Evolutionary conservation across 2,888 invertebrate genomes (phyloP).

Genomic region (Zaprionus lineosus): DNA sequence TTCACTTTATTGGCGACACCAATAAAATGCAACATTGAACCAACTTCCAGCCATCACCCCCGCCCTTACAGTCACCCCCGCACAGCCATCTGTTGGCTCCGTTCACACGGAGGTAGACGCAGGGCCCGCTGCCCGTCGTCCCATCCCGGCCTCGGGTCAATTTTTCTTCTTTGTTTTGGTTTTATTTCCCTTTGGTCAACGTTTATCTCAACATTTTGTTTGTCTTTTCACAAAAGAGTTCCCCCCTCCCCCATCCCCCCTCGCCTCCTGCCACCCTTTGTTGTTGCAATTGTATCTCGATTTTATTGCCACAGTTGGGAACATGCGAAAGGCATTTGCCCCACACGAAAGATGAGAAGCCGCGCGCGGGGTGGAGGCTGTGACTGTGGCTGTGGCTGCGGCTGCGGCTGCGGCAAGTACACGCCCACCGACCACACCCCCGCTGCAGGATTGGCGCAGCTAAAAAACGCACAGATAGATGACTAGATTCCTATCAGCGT

Average conservation of each 20-base stretch:
- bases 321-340: slow-evolving; percentile 53
- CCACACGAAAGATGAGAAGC: slow-evolving; percentile 6
- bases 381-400: not conserved
- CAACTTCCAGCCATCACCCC: not conserved
- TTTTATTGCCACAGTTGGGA: slow-evolving; percentile 62
- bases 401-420: not conserved
- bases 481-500: slow-evolving; percentile 76
- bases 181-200: slow-evolving; percentile 35
- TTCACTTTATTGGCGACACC: slow-evolving; percentile 60
- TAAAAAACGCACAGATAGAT: slow-evolving; percentile 72
- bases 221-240: slow-evolving; percentile 41
- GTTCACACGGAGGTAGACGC: not conserved
- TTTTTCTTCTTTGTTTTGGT: too few relatives aligned
- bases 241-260: not conserved
- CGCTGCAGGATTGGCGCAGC: slow-evolving; percentile 4
- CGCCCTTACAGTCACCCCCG: not conserved
- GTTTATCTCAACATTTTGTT: slow-evolving; percentile 61
- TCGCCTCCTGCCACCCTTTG: slow-evolving; percentile 5
- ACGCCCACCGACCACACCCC: not conserved
- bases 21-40: slow-evolving; percentile 42
- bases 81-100: not conserved
- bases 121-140: not conserved
- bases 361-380: not conserved
- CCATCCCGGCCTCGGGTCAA: not conserved
- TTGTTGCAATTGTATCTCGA: slow-evolving; percentile 53